Percentiles rank a stretch among this genome's conserved stretches.
These are phyloP conservation scores for Lithophane leautieri DNA, from an alignment of 2,888 invertebrate species.

Conservation along the genomic window DNA sequence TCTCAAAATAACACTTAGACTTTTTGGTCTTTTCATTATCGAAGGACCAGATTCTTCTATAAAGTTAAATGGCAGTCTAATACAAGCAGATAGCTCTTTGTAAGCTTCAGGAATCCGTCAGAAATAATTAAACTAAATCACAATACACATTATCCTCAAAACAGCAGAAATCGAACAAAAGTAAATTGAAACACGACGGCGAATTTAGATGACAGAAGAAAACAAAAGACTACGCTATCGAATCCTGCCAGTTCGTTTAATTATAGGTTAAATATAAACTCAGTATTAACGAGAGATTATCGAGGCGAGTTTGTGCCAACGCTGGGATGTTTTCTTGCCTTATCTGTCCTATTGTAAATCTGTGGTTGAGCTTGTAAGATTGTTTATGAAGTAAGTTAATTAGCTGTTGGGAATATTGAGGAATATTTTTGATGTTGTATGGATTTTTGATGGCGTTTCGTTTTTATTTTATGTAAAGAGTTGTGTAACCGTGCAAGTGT, in stretches of 20 bases:
- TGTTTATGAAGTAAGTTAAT: constrained; percentile 60
- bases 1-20: no score
- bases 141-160: constrained; percentile 40
- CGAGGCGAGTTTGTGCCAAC: constrained; percentile 50
- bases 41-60: background rate
- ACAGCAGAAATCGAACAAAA: constrained; percentile 66
- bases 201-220: constrained; percentile 70
- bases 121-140: constrained; percentile 46
- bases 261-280: constrained; percentile 75
- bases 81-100: background rate
- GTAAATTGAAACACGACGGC: constrained; percentile 65
- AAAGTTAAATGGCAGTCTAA: constrained; percentile 20
- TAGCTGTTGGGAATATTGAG: constrained; percentile 32
- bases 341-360: constrained; percentile 64
- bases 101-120: background rate
- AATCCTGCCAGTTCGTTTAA: constrained; percentile 69
- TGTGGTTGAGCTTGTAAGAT: constrained; percentile 59
- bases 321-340: constrained; percentile 45
- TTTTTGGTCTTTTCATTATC: constrained; percentile 12
- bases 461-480: background rate
- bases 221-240: constrained; percentile 72
- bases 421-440: constrained; percentile 22
- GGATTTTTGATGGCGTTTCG: constrained; percentile 1
- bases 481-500: background rate
- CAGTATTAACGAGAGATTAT: constrained; percentile 73